These are phyloP conservation scores for Melieria crassipennis DNA, from an alignment of 2,888 invertebrate genomes.

Conservation along the genomic window DNA sequence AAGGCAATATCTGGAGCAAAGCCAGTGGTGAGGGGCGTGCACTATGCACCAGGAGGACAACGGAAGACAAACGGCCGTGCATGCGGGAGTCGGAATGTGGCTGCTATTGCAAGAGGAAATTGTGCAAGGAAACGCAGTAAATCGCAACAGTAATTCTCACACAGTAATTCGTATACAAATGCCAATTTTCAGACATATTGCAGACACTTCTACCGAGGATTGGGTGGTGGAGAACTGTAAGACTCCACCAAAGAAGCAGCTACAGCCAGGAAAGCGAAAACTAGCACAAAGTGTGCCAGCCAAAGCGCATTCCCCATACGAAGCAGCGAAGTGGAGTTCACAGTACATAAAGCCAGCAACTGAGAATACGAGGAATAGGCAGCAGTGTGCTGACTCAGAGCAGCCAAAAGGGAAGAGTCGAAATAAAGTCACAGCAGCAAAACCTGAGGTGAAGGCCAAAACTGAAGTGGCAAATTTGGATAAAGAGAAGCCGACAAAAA, in stretches of 20 bases:
- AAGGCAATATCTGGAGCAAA: too few species aligned
- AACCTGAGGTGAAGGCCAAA: too few species aligned
- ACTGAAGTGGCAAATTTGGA: too few species aligned
- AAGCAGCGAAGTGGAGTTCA: too few species aligned
- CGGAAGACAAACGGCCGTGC: conserved; percentile 41
- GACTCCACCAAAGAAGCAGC: conserved; percentile 10
- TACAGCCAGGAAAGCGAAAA: background rate
- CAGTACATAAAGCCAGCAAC: too few species aligned
- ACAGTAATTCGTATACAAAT: background rate
- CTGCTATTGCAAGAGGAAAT: conserved; percentile 48
- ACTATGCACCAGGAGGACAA: background rate
- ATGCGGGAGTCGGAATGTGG: conserved; percentile 49
- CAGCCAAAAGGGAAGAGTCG: too few species aligned
- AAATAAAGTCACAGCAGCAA: too few species aligned
- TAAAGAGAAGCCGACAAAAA: too few species aligned
- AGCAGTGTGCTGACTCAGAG: too few species aligned
- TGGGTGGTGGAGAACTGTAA: conserved; percentile 54
- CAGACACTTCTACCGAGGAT: conserved; percentile 56
- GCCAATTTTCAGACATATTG: conserved; percentile 46
- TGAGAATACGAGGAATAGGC: too few species aligned
- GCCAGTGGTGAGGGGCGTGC: background rate
- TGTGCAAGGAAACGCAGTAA: conserved; percentile 46
- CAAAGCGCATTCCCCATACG: background rate
- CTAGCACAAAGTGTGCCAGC: background rate
- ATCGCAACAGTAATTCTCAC: conserved; percentile 13